A percentile compares a stretch with the other conserved stretches of the same genome.
Evolutionary conservation across 2,888 invertebrate genomes (phyloP).

Genomic region (Amiota communis): DNA sequence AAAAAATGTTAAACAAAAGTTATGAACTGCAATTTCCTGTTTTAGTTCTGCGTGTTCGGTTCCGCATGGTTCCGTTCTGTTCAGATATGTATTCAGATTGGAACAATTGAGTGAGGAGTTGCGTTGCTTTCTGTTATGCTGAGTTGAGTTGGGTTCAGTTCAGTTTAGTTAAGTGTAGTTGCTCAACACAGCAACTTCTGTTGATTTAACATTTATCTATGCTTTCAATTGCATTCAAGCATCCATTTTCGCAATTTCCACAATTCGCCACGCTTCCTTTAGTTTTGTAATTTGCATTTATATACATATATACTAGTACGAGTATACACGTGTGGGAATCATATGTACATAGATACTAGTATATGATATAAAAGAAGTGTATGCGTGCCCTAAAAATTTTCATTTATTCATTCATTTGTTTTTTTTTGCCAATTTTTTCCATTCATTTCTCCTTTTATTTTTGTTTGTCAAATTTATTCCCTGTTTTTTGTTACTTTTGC

Average conservation of each 20-base stretch:
- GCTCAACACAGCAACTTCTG: slow-evolving; percentile 39
- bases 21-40: slow-evolving; percentile 14
- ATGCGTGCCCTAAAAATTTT: too few species aligned
- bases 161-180: slow-evolving; percentile 43
- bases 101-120: too few species aligned
- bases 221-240: slow-evolving; percentile 22
- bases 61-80: too few species aligned
- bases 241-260: slow-evolving; percentile 19
- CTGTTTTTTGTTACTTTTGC: slow-evolving; percentile 61
- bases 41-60: neutral
- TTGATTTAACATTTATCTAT: slow-evolving; percentile 51
- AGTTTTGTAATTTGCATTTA: slow-evolving; percentile 16
- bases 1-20: slow-evolving; percentile 19
- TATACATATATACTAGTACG: neutral
- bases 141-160: too few species aligned
- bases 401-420: neutral
- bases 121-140: too few species aligned
- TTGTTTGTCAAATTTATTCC: slow-evolving; percentile 26
- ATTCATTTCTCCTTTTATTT: slow-evolving; percentile 4
- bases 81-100: too few species aligned
- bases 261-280: slow-evolving; percentile 18
- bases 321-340: neutral
- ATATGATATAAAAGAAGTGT: too few species aligned
- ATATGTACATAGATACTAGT: slow-evolving; percentile 4
- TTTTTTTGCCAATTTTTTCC: neutral